Base-by-base conservation (phyloP, 2,797 vertebrate genomes). In the Moxostoma hubbsi region DNA sequence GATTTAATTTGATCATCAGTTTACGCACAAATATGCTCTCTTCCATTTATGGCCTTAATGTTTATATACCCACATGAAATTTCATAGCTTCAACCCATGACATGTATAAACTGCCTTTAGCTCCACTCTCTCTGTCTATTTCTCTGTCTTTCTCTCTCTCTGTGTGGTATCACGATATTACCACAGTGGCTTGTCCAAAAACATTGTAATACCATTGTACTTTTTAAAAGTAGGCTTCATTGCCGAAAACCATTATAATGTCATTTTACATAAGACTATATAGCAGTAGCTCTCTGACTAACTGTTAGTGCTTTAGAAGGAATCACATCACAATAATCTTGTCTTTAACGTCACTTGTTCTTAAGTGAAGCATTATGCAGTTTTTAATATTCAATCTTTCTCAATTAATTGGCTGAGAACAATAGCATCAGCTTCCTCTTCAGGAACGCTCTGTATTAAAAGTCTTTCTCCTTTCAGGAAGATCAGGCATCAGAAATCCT, bases 1-100 rank as follows among this genome's bases (percentile, higher is more conserved):
- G 71, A 71, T 76, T 74, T 87, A 63, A 84, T 81, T 73, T 63
- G 77, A 85, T 88, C 81, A 79, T 79, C 15, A 58, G 65, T 87
- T 90, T 88, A 85, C 75, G 78, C 81, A 88, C 81, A 82, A 66
- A 83, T 82, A 62, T 84, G 64, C 61, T 75, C 67, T 87, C 90
- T 89, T 90, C 86, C 86, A 84, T 88, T 66, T 73, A 18, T 69
- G 65, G 65, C 71, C 84, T 69, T 78, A 81, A 73, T 67, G 58
- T 82, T 85, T 77, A 67, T 24, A 7, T 74, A 51, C 69, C 15
- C 72, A 16, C 73, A 7, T 59, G 57, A 77, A 45, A 70, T 74
- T 54, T 61, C 18, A 70, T 64, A 36, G 61, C 61, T 45, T 7
- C n/a, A 24, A 18, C 18, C 51, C 6, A 13, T 63, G 63, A 7